phyloP scores from a whole-genome alignment of 2,888 invertebrate species.

The Acrobasis repandana region DNA sequence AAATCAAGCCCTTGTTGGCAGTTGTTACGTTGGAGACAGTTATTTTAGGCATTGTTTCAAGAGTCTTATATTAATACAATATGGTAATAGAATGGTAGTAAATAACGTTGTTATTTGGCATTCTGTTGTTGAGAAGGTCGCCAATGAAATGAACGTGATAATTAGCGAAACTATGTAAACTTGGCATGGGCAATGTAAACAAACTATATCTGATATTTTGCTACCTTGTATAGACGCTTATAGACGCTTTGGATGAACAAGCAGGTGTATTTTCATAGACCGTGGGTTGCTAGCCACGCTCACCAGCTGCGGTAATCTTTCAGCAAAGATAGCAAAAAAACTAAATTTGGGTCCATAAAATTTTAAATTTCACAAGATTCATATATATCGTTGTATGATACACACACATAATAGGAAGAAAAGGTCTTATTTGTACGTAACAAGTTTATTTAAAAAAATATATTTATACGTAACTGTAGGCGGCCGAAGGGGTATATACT shows the following conservation, averaged over 20 bases:
- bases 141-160: background rate
- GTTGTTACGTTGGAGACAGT: background rate
- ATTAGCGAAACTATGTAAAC: constrained; percentile 1
- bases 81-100: background rate
- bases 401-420: too few species aligned
- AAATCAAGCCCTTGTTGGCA: background rate
- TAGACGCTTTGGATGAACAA: background rate
- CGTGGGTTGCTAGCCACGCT: too few species aligned
- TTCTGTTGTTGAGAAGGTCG: background rate
- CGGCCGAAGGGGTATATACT: too few species aligned
- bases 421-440: too few species aligned
- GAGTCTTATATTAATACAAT: constrained; percentile 1
- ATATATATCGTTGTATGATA: too few species aligned
- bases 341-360: too few species aligned
- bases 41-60: constrained; percentile 4
- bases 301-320: too few species aligned
- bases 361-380: too few species aligned
- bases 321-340: too few species aligned
- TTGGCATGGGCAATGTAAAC: constrained; percentile 1
- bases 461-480: too few species aligned
- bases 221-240: constrained; percentile 11
- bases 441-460: too few species aligned
- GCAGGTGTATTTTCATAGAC: too few species aligned
- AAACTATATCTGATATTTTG: background rate
- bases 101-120: constrained; percentile 15